Evolutionary conservation across 2,888 invertebrate species (phyloP), one percentile per base, ranked within the genome.

Genomic region (Resseliella maxima): DNA sequence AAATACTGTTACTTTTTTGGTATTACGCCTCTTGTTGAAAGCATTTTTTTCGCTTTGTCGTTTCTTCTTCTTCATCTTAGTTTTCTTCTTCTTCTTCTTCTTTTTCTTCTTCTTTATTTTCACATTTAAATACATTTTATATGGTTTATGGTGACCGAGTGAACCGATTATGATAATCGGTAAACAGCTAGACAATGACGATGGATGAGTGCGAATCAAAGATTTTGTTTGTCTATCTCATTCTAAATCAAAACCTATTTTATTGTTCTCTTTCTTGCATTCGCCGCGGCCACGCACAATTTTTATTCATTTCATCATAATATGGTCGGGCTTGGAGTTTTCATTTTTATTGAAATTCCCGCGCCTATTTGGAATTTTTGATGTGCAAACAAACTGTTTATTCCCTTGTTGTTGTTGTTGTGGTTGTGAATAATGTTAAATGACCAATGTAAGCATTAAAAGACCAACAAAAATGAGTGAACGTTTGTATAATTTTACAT

Each of bases 271-370:
- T 72, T 27, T 72, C 31, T n/a, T n/a, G n/a, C n/a, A n/a, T n/a
- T 72, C 72, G 31, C 72, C 72, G 24, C 27, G 15, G 3, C 6
- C 41, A 12, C 41, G 41, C 41, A 12, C 41, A 41, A 59, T 12
- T 59, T 59, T 12, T 27, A 59, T 27, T 27, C 72, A 72, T 72
- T 72, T 72, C 31, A n/a, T n/a, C n/a, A n/a, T 72, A 72, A 15
- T 31, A 31, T 15, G 59, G 0, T 15, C 27, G 72, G n/a, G n/a
- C n/a, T n/a, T n/a, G n/a, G n/a, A n/a, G n/a, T 72, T 72, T 72
- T 72, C 72, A 72, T 72, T 72, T 72, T 72, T 72, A 72, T 72
- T 72, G 27, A 72, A 72, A 72, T 72, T 72, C 72, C 72, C 72
- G 15, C 6, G 24, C 2, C 15, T 35, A 35, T 72, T 72, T 31